Conservation (phyloP, 2,797 vertebrate species). For the Girardinus metallicus region DNA sequence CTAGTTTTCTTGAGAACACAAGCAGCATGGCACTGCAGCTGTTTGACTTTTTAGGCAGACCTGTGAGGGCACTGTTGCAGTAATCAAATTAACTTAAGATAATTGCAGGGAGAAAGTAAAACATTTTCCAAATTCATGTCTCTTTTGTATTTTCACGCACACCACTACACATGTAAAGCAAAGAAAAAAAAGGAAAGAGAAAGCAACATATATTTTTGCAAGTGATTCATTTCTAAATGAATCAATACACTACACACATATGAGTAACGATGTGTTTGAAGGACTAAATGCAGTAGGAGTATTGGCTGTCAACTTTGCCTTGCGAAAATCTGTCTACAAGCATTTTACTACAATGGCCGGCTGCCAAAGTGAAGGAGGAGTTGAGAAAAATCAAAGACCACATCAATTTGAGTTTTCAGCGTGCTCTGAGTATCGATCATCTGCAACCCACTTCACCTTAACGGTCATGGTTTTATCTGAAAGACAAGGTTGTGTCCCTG, state of each 20-base stretch:
- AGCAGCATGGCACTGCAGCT: too few species aligned
- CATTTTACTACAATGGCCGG: conserved; percentile 31
- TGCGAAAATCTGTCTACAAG: conserved; percentile 28
- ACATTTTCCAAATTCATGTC: background rate
- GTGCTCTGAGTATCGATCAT: conserved; percentile 58
- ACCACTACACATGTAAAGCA: background rate
- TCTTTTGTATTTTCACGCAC: conserved; percentile 12
- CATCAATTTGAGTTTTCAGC: conserved; percentile 60
- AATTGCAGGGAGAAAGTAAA: too few species aligned
- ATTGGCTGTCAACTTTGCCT: background rate
- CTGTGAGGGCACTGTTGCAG: too few species aligned
- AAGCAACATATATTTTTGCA: background rate
- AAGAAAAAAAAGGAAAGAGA: background rate
- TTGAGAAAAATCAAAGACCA: conserved; percentile 60
- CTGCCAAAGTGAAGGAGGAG: conserved; percentile 42
- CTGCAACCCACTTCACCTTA: conserved; percentile 33
- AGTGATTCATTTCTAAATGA: background rate
- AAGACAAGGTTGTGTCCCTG: conserved; percentile 25
- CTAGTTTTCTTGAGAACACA: too few species aligned
- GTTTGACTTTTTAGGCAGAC: too few species aligned
- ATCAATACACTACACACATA: background rate
- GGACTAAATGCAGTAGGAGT: conserved; percentile 21
- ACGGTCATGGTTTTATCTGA: conserved; percentile 26
- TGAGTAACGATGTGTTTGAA: background rate
- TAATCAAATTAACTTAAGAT: too few species aligned